phyloP scores from a whole-genome alignment of 1,140 invertebrate genomes.

The Cheumatopsyche charites region DNA sequence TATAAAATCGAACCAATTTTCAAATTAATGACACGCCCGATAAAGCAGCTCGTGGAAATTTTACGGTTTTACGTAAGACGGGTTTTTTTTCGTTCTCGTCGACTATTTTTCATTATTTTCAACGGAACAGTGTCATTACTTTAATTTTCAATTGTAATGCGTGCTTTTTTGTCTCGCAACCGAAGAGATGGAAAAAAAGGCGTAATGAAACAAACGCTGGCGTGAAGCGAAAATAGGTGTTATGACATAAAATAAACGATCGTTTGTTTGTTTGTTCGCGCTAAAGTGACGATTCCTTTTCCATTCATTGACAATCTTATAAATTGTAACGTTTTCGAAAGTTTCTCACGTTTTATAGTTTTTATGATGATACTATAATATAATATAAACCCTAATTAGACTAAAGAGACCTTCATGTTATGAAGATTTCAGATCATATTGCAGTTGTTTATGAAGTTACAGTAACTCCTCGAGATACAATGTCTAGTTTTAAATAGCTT shows the following conservation, averaged over 20 bases:
- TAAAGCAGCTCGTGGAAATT: neutral
- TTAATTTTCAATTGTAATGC: conserved; percentile 14
- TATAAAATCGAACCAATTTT: too few relatives aligned
- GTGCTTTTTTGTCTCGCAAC: neutral
- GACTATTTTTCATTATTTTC: neutral
- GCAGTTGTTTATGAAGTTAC: too few relatives aligned
- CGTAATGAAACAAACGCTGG: conserved; percentile 6
- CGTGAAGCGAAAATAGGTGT: conserved; percentile 3
- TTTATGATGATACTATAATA: too few relatives aligned
- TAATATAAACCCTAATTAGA: too few relatives aligned
- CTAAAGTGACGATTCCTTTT: neutral
- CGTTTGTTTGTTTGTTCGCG: conserved; percentile 1
- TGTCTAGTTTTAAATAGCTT: too few relatives aligned
- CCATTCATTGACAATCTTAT: neutral
- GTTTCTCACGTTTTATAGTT: too few relatives aligned
- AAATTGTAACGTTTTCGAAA: too few relatives aligned
- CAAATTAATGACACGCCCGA: too few relatives aligned
- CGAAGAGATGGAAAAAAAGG: too few relatives aligned
- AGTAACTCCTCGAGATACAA: too few relatives aligned
- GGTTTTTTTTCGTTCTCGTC: neutral
- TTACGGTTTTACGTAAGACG: conserved; percentile 6
- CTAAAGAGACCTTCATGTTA: too few relatives aligned
- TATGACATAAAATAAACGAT: conserved; percentile 13
- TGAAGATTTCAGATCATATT: too few relatives aligned
- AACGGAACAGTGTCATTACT: conserved; percentile 23